A percentile compares a stretch with the other conserved stretches of the same genome.
Conservation (phyloP, 2,888 invertebrate genomes). For the Apodemia zela region DNA sequence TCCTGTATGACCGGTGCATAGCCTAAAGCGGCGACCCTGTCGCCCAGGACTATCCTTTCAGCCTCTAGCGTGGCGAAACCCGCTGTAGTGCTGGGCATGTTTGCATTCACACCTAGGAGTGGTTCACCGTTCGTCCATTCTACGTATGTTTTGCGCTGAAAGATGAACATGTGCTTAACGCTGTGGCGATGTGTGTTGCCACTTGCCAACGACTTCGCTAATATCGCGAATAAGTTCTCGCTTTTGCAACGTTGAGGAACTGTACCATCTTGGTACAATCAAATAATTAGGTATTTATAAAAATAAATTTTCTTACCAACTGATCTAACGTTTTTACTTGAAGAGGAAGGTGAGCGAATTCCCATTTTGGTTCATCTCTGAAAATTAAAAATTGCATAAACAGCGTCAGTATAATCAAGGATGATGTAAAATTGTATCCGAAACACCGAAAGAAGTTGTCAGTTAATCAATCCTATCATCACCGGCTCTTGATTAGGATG, state of each 20-base stretch:
- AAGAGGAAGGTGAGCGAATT: slow-evolving; percentile 91
- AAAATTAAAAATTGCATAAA: slow-evolving; percentile 34
- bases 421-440: too few relatives aligned
- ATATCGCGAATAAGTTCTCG: too few relatives aligned
- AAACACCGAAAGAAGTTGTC: too few relatives aligned
- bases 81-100: slow-evolving; percentile 73
- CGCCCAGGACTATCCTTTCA: slow-evolving; percentile 87
- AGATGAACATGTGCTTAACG: neutral
- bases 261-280: too few relatives aligned
- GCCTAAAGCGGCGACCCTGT: slow-evolving; percentile 87
- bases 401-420: neutral
- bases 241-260: too few relatives aligned
- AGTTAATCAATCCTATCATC: too few relatives aligned
- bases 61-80: slow-evolving; percentile 82
- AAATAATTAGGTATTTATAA: slow-evolving; percentile 15
- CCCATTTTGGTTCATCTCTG: slow-evolving; percentile 89
- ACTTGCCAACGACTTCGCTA: too few relatives aligned
- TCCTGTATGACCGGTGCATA: slow-evolving; percentile 95
- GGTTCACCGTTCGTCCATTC: slow-evolving; percentile 89
- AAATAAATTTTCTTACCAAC: slow-evolving; percentile 81
- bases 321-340: slow-evolving; percentile 91
- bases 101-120: slow-evolving; percentile 86
- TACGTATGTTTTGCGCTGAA: slow-evolving; percentile 84
- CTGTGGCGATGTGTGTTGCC: too few relatives aligned
- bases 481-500: too few relatives aligned